phyloP scores from a whole-genome alignment of 2,113 vertebrate species.

The Phyllostomus hastatus region DNA sequence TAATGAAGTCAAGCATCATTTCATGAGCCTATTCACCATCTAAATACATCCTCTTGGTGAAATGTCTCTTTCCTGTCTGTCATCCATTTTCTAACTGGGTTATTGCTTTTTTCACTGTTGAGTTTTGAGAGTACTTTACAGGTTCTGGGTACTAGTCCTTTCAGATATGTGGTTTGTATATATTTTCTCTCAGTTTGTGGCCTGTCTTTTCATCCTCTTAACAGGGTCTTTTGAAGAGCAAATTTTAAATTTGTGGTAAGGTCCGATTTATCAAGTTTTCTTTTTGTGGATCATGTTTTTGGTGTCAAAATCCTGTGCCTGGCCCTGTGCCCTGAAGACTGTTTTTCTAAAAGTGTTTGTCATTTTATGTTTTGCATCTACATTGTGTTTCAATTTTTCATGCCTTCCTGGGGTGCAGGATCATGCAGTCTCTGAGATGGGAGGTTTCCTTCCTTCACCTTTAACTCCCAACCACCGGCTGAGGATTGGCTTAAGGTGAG shows the following conservation, averaged over 20 bases:
- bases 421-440: neutral
- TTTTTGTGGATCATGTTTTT: neutral
- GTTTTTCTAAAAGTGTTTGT: neutral
- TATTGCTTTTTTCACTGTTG: neutral
- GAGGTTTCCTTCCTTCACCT: conserved; percentile 59
- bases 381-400: neutral
- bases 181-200: neutral
- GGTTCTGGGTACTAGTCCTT: neutral
- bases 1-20: neutral
- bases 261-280: neutral
- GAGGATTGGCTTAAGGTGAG: conserved; percentile 68
- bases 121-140: neutral
- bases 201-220: neutral
- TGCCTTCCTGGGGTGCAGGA: neutral
- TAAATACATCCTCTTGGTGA: neutral
- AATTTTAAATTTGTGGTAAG: neutral
- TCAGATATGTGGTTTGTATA: neutral
- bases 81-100: neutral
- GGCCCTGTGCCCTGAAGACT: neutral
- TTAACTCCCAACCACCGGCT: conserved; percentile 42
- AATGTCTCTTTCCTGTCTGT: neutral
- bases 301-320: neutral
- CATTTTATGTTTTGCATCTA: neutral
- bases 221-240: neutral
- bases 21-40: rapidly evolving